Percentiles rank a stretch among this genome's conserved stretches.
phyloP scores from a whole-genome alignment of 2,113 vertebrate genomes.

The Nicator chloris region DNA sequence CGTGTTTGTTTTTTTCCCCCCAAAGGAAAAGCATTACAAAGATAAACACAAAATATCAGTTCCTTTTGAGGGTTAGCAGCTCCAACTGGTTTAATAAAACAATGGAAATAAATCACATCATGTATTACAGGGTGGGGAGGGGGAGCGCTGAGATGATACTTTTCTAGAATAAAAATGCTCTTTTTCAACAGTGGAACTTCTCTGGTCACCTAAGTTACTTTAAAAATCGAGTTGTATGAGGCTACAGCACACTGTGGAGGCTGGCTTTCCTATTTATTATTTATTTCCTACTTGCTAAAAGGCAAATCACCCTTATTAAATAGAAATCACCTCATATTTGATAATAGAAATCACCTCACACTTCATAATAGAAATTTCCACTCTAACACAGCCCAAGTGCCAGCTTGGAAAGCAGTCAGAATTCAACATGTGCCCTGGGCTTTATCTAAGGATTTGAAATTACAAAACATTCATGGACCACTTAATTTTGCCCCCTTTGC shows the following conservation, averaged over 20 bases:
- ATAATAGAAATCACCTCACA: not conserved
- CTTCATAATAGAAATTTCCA: not conserved
- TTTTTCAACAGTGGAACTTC: not conserved
- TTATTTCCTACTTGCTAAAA: not conserved
- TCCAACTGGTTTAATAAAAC: not conserved
- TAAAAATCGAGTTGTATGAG: rapidly evolving
- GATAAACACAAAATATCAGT: rapidly evolving
- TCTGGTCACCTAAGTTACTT: not conserved
- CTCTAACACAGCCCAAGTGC: not conserved
- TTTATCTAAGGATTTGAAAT: not conserved
- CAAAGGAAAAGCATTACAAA: not conserved
- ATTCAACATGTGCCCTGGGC: not conserved
- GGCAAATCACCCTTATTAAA: not conserved
- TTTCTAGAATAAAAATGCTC: not conserved
- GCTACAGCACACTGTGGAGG: not conserved
- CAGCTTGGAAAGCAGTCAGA: not conserved
- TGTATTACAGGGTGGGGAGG: rapidly evolving
- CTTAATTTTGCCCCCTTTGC: not conserved
- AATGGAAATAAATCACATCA: not conserved
- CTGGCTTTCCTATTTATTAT: not conserved
- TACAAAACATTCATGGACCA: not conserved
- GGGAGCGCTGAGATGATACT: rapidly evolving
- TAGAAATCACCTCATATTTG: not conserved
- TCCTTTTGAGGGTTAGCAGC: not conserved
- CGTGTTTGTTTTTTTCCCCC: not conserved